Base-by-base conservation (phyloP, 2,888 invertebrate species). In the Cephus sareptanus region DNA sequence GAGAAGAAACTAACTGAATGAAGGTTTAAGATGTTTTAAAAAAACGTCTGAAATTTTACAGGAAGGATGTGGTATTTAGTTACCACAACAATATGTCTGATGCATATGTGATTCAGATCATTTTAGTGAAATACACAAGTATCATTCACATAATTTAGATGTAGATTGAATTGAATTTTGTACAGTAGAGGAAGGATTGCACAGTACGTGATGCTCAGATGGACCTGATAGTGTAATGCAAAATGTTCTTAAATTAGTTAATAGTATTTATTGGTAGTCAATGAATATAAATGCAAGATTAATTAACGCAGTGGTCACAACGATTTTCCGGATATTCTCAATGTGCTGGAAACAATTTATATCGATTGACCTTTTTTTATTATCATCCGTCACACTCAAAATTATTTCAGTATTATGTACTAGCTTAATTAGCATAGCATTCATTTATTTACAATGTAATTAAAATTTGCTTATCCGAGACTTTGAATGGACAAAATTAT, bases 61-160 rank as follows among this genome's bases (percentile, higher is more conserved):
- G 83, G 82, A 85, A 86, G 86, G 85, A 87, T 83, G 85, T 85
- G 82, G 83, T 80, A 34, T 73, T 68, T 68, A 75, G 69, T 81
- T 77, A 86, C 83, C 87, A 74, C 85, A 79, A 86, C 83, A 83
- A 86, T 82, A 82, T 37, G 74, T 77, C 69, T 31, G 15, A 30
- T 23, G 30, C 1, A 71, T 71, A 71, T 34, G 23, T 23, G 34
- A 33, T 30, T 6, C 11, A n/a, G 15, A 30, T 15, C 1, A 71
- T 33, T 71, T 30, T 71, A 33, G 30, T 9, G 31, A 56, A 56
- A 56, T 56, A 9, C 56, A 23, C 56, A 56, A 56, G 23, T 15
- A 23, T 6, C 56, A 56, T 9, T 23, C 9, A 2, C 15, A 9
- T 56, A 15, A 56, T 15, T 15, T 56, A 23, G 15, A 23, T 9